Base-by-base conservation (phyloP, 37 sponge, comb jelly and placozoan genomes). In the Eunapius fragilis region DNA sequence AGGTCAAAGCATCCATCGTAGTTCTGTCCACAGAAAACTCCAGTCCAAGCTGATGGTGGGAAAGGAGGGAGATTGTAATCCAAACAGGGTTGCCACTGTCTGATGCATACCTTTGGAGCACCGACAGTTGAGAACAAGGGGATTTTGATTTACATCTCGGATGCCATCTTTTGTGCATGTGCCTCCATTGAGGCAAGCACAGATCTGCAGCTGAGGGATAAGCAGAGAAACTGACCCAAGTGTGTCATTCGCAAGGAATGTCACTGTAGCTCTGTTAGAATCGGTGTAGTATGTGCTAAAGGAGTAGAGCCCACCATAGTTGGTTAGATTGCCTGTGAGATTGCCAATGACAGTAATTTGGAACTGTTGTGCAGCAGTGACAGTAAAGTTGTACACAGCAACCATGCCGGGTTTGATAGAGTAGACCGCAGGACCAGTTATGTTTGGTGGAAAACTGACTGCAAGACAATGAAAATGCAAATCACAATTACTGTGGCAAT, bases 391-490 rank as follows among this genome's bases (percentile, higher is more conserved):
- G 76, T 76, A 86, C 3, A 35, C 67, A 35, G 86, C 76, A 0
- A 26, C 33, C 31, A 69, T 30, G 17, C 81, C 67, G 12, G 75
- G 7, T n/a, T 67, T 88, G 34, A 88, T 86, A n/a, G 36, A 34
- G 76, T 86, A 80, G 3, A 41, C 41, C 2, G 33, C 48, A 30
- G 78, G 68, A 58, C 90, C 93, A 78, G 31, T 67, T 7, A 92
- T 85, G 37, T 30, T 48, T 23, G 93, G 93, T 36, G 93, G 93
- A 31, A 70, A 81, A 80, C 86, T 92, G 17, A 13, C 93, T 92
- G 72, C 0, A 48, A 37, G 31, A 25, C 2, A 14, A 58, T 33
- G 41, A 79, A 38, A 28, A 85, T 32, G 19, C 14, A 28, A 74
- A 11, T 41, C 31, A 19, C 30, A 41, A 12, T 24, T 28, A 67